Conservation (phyloP, 2,113 vertebrate species). For the Limnothrissa miodon region DNA sequence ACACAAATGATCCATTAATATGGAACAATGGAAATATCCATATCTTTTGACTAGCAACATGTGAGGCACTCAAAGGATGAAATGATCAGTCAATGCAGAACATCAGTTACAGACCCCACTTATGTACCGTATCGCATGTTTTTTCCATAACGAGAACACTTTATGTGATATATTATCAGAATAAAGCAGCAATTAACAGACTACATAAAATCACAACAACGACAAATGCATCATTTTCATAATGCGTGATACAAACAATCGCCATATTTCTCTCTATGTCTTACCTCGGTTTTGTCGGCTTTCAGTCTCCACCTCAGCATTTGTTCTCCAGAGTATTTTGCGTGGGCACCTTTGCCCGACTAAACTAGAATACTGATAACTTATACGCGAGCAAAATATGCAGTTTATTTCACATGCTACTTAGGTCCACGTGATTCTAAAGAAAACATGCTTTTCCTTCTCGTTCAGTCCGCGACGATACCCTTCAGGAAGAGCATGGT, state of each 20-base stretch:
- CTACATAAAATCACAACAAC: not conserved
- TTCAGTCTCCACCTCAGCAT: slow-evolving; percentile 50
- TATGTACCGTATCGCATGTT: not conserved
- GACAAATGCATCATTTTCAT: not conserved
- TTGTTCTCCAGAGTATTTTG: slow-evolving; percentile 29
- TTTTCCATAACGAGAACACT: not conserved
- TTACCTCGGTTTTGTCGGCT: slow-evolving; percentile 65
- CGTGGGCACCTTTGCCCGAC: slow-evolving; percentile 32
- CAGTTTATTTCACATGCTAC: slow-evolving; percentile 17
- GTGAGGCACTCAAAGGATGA: not conserved
- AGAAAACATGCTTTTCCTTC: slow-evolving; percentile 25
- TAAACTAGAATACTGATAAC: slow-evolving; percentile 33
- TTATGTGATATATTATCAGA: not conserved
- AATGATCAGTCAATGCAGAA: not conserved
- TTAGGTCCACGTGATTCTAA: slow-evolving; percentile 8
- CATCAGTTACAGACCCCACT: not conserved
- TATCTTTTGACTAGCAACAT: not conserved
- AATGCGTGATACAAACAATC: not conserved
- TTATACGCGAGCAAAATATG: slow-evolving; percentile 19
- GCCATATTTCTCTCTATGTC: slow-evolving; percentile 27
- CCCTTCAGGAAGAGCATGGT: slow-evolving; percentile 54
- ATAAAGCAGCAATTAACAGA: not conserved
- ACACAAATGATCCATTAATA: not conserved
- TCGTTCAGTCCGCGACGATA: slow-evolving; percentile 49
- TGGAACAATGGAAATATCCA: not conserved